phyloP scores from a whole-genome alignment of 2,888 invertebrate genomes.

The Apotomis betuletana region DNA sequence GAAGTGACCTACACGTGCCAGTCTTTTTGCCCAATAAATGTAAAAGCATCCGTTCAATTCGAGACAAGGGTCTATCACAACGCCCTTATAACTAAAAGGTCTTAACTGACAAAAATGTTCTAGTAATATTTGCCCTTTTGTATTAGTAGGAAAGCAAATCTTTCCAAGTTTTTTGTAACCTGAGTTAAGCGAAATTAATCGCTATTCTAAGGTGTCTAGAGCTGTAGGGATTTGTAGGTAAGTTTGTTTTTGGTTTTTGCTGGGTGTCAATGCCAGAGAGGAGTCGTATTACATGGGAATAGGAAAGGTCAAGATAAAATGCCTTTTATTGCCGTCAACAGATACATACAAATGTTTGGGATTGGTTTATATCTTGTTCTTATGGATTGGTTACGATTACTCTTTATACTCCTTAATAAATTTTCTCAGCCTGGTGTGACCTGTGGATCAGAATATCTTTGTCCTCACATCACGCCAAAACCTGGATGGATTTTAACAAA shows the following conservation, averaged over 20 bases:
- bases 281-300: neutral
- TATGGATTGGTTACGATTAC: too few species aligned
- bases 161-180: neutral
- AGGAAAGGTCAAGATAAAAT: constrained; percentile 2
- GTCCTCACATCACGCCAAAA: too few species aligned
- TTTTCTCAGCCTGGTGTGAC: too few species aligned
- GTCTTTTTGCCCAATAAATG: constrained; percentile 24
- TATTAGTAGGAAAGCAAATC: neutral
- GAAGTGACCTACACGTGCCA: constrained; percentile 26
- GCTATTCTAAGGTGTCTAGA: neutral
- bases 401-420: too few species aligned
- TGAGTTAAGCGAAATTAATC: neutral
- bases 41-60: constrained; percentile 14
- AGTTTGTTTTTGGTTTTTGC: neutral
- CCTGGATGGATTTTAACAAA: too few species aligned
- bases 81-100: neutral
- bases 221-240: neutral
- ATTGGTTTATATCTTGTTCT: neutral
- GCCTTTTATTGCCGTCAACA: neutral
- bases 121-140: neutral
- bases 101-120: neutral
- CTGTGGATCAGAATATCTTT: too few species aligned
- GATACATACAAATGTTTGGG: neutral
- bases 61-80: neutral
- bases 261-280: neutral